Evolutionary conservation across 35 echinoderm and acorn worm genomes (phyloP).

Genomic region (Diadema setosum): DNA sequence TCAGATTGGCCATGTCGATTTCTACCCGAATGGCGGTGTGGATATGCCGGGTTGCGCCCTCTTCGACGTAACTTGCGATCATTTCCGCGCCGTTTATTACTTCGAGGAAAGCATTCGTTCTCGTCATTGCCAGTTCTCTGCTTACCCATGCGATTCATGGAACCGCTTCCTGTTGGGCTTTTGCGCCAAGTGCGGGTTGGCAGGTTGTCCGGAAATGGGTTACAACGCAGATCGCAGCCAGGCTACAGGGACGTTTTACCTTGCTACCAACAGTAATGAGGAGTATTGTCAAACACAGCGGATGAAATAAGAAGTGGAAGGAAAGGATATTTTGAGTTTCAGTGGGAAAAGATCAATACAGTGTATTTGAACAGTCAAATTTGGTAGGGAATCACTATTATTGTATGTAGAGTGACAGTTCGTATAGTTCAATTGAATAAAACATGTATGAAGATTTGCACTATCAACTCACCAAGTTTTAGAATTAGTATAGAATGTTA

Average conservation of each 20-base stretch:
- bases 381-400: too few relatives aligned
- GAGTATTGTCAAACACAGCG: neutral
- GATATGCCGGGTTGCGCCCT: constrained; percentile 67
- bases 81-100: constrained; percentile 6
- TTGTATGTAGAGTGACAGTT: too few relatives aligned
- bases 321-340: too few relatives aligned
- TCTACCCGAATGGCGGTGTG: constrained; percentile 84
- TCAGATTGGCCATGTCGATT: constrained; percentile 70
- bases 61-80: constrained; percentile 23
- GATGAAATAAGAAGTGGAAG: too few relatives aligned
- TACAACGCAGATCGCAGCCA: constrained; percentile 67
- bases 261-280: constrained; percentile 16
- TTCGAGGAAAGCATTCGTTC: constrained; percentile 61
- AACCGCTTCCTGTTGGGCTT: constrained; percentile 33
- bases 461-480: too few relatives aligned
- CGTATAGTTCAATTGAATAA: too few relatives aligned
- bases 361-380: too few relatives aligned
- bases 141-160: constrained; percentile 59
- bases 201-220: constrained; percentile 65
- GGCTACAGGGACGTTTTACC: constrained; percentile 51
- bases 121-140: constrained; percentile 5
- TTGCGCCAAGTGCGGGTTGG: constrained; percentile 27
- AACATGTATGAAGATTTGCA: too few relatives aligned
- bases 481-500: too few relatives aligned
- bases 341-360: too few relatives aligned